Evolutionary conservation across 2,888 invertebrate species (phyloP).

Genomic region (Pseudolycoriella hygida): DNA sequence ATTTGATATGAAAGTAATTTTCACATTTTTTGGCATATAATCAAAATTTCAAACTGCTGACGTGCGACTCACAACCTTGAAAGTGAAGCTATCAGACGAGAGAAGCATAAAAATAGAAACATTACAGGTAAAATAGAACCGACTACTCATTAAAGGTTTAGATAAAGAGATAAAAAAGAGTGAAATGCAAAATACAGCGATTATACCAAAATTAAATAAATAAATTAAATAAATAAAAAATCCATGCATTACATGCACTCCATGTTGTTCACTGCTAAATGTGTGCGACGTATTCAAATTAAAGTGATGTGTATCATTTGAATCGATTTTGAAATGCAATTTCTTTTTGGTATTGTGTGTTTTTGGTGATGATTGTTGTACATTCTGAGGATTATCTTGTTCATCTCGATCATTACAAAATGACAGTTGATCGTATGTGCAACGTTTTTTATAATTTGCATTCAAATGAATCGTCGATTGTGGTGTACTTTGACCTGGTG

Average conservation of each 20-base stretch:
- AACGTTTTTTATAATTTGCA: conserved; percentile 12
- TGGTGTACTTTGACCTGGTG: conserved; percentile 35
- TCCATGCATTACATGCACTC: conserved; percentile 24
- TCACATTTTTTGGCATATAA: too few relatives aligned
- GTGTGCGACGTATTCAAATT: conserved; percentile 1
- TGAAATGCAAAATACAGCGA: neutral
- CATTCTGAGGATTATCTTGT: neutral
- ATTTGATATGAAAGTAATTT: too few relatives aligned
- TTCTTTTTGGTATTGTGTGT: conserved; percentile 5
- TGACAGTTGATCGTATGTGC: conserved; percentile 12
- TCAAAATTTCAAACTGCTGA: too few relatives aligned
- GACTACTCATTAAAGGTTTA: too few relatives aligned
- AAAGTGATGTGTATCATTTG: conserved; percentile 1
- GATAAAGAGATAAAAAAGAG: neutral
- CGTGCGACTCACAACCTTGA: too few relatives aligned
- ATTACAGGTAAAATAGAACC: too few relatives aligned
- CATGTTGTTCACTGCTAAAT: conserved; percentile 16
- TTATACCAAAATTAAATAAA: neutral
- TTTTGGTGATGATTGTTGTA: conserved; percentile 8
- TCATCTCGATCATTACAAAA: neutral
- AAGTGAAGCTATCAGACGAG: too few relatives aligned
- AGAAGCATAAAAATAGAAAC: too few relatives aligned
- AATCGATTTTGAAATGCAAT: conserved; percentile 2
- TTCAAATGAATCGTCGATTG: conserved; percentile 14
- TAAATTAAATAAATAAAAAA: conserved; percentile 1